Evolutionary conservation across 1,140 invertebrate species (phyloP).

Genomic region (Drosophila ercepeae): DNA sequence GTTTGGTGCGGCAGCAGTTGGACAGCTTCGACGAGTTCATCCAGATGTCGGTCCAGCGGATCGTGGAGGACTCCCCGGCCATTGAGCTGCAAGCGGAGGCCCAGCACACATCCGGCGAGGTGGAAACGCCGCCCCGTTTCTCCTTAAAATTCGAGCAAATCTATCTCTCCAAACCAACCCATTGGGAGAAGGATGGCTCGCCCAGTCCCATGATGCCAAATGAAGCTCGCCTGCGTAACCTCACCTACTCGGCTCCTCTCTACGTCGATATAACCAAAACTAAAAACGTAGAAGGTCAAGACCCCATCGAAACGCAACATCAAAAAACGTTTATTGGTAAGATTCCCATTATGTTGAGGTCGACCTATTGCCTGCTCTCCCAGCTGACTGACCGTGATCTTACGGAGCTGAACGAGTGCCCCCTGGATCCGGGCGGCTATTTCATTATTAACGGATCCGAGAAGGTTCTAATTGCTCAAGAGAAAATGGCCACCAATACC

Average conservation of each 20-base stretch:
- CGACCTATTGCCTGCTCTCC: slow-evolving; percentile 97
- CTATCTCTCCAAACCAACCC: slow-evolving; percentile 98
- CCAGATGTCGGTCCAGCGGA: slow-evolving; percentile 99
- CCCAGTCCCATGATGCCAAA: slow-evolving; percentile 99
- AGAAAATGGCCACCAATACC: slow-evolving; percentile 99
- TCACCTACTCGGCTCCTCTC: slow-evolving; percentile 98
- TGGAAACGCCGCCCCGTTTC: slow-evolving; percentile 96
- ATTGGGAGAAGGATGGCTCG: slow-evolving; percentile 99
- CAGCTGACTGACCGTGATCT: slow-evolving; percentile 98
- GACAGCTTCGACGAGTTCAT: slow-evolving; percentile 99
- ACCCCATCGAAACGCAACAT: slow-evolving; percentile 96
- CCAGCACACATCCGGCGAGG: slow-evolving; percentile 95
- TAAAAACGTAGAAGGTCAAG: slow-evolving; percentile 94
- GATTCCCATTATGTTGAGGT: slow-evolving; percentile 99
- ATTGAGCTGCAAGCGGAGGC: slow-evolving; percentile 99
- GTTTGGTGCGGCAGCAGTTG: slow-evolving; percentile 98
- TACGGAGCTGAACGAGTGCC: slow-evolving; percentile 99
- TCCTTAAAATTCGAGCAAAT: slow-evolving; percentile 99
- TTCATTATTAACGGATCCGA: slow-evolving; percentile 98
- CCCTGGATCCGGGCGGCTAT: slow-evolving; percentile 98
- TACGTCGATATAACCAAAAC: slow-evolving; percentile 99
- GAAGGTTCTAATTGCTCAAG: slow-evolving; percentile 98
- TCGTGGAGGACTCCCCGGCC: slow-evolving; percentile 98
- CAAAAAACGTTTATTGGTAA: slow-evolving; percentile 99
- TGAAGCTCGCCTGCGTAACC: slow-evolving; percentile 94